Evolutionary conservation across 2,888 invertebrate genomes (phyloP).

Genomic region (Drosophila siamana): DNA sequence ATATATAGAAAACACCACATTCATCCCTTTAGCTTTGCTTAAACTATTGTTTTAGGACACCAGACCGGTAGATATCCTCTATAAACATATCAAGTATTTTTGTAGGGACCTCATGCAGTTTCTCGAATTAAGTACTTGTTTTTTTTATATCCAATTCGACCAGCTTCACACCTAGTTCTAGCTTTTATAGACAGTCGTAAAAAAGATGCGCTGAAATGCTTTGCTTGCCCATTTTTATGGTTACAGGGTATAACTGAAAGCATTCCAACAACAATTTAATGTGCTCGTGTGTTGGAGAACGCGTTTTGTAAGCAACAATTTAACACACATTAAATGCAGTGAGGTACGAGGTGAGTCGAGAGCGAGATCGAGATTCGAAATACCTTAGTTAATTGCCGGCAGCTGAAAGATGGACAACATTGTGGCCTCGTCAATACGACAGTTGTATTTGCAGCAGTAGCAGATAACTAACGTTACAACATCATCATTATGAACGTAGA

Average conservation of each 20-base stretch:
- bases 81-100: too few species aligned
- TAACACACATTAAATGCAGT: conserved; percentile 55
- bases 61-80: too few species aligned
- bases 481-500: background rate
- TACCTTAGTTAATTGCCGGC: conserved; percentile 56
- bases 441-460: conserved; percentile 3
- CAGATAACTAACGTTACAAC: background rate
- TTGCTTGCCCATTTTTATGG: background rate
- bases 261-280: conserved; percentile 26
- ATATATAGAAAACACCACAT: too few species aligned
- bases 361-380: conserved; percentile 43
- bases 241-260: conserved; percentile 17
- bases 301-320: conserved; percentile 40
- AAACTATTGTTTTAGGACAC: too few species aligned
- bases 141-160: background rate
- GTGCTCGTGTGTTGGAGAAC: background rate
- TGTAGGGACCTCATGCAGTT: too few species aligned
- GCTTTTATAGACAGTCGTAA: background rate
- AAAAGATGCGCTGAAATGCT: background rate
- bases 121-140: background rate
- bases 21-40: too few species aligned
- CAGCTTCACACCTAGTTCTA: background rate
- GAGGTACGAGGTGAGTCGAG: conserved; percentile 4
- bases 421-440: conserved; percentile 7
- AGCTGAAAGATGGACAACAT: conserved; percentile 26